Conservation (phyloP, 2,797 vertebrate genomes). For the Synaphobranchus kaupii region DNA sequence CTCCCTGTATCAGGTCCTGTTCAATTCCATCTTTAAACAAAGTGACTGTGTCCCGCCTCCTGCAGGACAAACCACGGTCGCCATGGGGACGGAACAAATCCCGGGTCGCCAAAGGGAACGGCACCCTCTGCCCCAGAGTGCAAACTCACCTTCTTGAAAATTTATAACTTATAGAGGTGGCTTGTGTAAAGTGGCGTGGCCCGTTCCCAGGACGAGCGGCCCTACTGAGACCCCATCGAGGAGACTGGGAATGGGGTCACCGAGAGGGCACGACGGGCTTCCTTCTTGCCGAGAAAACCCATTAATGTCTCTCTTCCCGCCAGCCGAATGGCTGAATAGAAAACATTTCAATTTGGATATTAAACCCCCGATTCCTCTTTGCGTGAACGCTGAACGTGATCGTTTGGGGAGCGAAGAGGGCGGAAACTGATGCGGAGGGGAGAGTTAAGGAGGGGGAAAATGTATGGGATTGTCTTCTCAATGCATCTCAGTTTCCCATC, state of each 20-base stretch:
- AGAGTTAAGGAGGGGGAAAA: neutral
- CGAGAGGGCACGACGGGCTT: constrained; percentile 37
- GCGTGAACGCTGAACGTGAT: constrained; percentile 53
- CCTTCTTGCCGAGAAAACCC: constrained; percentile 54
- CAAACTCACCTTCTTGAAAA: constrained; percentile 55
- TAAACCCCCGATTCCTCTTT: constrained; percentile 54
- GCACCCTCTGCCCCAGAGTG: neutral
- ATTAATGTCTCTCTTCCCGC: constrained; percentile 59
- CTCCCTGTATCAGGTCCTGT: constrained; percentile 46
- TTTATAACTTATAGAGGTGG: constrained; percentile 66
- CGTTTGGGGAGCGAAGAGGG: constrained; percentile 60
- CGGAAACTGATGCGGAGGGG: constrained; percentile 45
- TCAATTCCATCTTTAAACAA: constrained; percentile 46
- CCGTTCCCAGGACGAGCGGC: constrained; percentile 38
- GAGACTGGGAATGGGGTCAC: constrained; percentile 25
- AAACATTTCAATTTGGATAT: constrained; percentile 64
- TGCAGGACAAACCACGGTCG: constrained; percentile 37
- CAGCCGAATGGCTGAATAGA: constrained; percentile 50
- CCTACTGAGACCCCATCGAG: constrained; percentile 38
- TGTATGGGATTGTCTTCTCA: constrained; percentile 53
- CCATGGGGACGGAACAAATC: constrained; percentile 25
- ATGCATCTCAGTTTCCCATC: constrained; percentile 64
- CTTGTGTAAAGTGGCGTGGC: constrained; percentile 48
- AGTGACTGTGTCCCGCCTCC: constrained; percentile 25
- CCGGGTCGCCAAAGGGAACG: constrained; percentile 9